Base-by-base conservation (phyloP, 2,113 vertebrate species). In the Coptodon rendalli region DNA sequence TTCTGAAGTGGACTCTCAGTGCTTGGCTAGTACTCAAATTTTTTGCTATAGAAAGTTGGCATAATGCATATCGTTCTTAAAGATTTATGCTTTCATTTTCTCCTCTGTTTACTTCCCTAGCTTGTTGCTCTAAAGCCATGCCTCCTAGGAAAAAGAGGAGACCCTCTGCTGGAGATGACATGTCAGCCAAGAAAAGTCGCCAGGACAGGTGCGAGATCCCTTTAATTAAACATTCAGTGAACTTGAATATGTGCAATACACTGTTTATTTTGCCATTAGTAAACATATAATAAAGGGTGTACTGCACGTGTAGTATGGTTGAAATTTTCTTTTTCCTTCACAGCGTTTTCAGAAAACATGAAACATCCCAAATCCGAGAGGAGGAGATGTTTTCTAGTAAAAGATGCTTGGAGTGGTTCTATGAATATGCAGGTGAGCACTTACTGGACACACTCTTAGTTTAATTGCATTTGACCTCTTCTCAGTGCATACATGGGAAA, bases 101-200 rank as follows among this genome's bases (percentile, higher is more conserved):
- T 56, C 27, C 31, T 61, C 7, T 27, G 9, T n/a, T 88, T 45
- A 5, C 9, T 11, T n/a, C 50, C 82, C 92, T 95, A 96, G 98
- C 98, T 97, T 99, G 98, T 97, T 98, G 98, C 96, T 97, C 97
- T 90, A 98, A 98, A 98, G 97, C 97, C 96, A 99, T 99, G 99
- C 99, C 99, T 85, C 99, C 99, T 68, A 98, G 99, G 96, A 99
- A 99, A 98, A 99, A 99, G 97, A 99, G 98, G 97, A 99, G 99
- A 97, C 98, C 99, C 88, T 97, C 98, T 78, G 96, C 98, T 90
- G 98, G 97, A 95, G 98, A 99, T 93, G 98, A 99, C 94, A 95
- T 99, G 91, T 98, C 98, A 82, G 98, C 98, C 91, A 99, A 99
- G 96, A 99, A 99, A 94, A 99, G 98, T 96, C 97, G 98, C 89